These are phyloP conservation scores for Polypterus bichir DNA, from an alignment of 2,113 vertebrate species.

Conservation along the genomic window DNA sequence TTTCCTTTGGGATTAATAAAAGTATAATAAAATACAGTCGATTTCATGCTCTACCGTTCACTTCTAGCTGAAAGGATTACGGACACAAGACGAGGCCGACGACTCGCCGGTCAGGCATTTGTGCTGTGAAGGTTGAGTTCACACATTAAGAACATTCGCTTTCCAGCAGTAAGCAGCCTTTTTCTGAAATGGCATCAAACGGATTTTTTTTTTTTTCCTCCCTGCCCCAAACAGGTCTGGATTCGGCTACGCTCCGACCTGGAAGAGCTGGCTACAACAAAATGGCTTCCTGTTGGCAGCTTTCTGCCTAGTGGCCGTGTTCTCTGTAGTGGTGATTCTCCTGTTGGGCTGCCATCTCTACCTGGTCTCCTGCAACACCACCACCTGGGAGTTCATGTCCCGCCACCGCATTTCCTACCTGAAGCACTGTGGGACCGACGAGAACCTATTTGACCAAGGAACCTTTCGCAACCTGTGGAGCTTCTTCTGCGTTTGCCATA, in stretches of 20 bases:
- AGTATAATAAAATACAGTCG: too few species aligned
- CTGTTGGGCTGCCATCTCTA: slow-evolving; percentile 79
- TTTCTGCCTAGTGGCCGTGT: slow-evolving; percentile 46
- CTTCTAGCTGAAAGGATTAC: too few species aligned
- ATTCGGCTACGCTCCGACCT: slow-evolving; percentile 46
- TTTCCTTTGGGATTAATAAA: too few species aligned
- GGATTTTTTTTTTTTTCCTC: neutral
- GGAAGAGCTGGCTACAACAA: slow-evolving; percentile 62
- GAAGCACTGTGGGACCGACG: slow-evolving; percentile 54
- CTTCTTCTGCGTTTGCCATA: slow-evolving; percentile 76
- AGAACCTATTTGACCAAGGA: slow-evolving; percentile 84
- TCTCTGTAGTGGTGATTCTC: slow-evolving; percentile 53
- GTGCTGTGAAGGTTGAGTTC: too few species aligned
- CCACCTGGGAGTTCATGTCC: slow-evolving; percentile 96
- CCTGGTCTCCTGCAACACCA: slow-evolving; percentile 79
- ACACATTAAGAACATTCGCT: too few species aligned
- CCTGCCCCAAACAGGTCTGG: slow-evolving; percentile 61
- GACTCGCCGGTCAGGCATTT: too few species aligned
- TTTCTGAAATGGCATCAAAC: too few species aligned
- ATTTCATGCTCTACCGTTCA: too few species aligned
- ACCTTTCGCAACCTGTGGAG: slow-evolving; percentile 71
- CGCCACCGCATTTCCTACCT: slow-evolving; percentile 86
- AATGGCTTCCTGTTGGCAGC: slow-evolving; percentile 59
- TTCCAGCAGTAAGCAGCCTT: too few species aligned
- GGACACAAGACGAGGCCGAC: too few species aligned